Evolutionary conservation across 2,888 invertebrate genomes (phyloP), one percentile per base, ranked within the genome.

Genomic region (Limnephilus auricula): DNA sequence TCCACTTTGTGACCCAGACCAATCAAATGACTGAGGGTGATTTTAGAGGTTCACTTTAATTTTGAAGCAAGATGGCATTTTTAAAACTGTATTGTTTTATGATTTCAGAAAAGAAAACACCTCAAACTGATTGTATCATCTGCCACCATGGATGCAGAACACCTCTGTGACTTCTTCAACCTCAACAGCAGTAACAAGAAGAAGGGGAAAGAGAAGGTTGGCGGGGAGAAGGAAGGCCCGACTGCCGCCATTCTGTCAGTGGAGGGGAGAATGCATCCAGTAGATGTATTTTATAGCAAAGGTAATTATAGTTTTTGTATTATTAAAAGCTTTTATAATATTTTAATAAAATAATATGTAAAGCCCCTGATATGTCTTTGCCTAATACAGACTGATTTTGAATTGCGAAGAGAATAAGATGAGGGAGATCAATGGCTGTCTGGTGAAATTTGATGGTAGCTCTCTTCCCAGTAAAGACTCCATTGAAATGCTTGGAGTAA

Each of bases 111-210:
- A 95, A 96, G 99, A 12, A 97, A 96, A 93, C 98, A 97, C 93
- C 95, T 99, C 0, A 97, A 98, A 93, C 94, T 99, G 0, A 97
- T 99, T 2, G 97, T 99, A 40, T 98, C 99, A 0, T 99, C 99
- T 0, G 99, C 99, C 0, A 99, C 99, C 0, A 97, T 99, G 94
- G 99, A 99, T 95, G 99, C 99, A 0, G 98, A 98, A 94, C 97
- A 98, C 93, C 95, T 99, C 18, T 96, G 97, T 83, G 96, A 97
- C 92, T 99, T 98, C 95, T 99, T 99, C 94, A 97, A 98, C 95
- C 89, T 96, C 0, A 94, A 95, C 2, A 95, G 94, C 2, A 85
- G 95, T 0, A 65, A 1, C 25, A 13, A 96, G 95, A 92, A 95
- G 93, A 94, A 95, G 93, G 32, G 6, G 1, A 90, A 15, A n/a